A percentile compares a stretch with the other conserved stretches of the same genome.
These are phyloP conservation scores for Ceratotherium simum DNA, from an alignment of 2,113 vertebrate species.

Conservation along the genomic window DNA sequence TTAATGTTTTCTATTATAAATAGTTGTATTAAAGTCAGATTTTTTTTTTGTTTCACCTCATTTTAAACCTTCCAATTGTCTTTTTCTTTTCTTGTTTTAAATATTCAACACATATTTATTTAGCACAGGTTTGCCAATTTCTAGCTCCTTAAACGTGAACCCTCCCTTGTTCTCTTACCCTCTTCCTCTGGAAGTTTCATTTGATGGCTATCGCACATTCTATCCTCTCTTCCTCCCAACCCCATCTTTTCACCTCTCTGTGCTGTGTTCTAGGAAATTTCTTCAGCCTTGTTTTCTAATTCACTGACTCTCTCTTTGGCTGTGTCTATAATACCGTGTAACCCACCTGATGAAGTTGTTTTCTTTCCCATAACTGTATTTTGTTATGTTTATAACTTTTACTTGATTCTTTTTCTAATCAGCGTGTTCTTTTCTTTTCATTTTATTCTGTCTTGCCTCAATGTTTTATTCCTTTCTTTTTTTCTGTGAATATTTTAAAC, in stretches of 20 bases:
- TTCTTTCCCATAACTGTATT: neutral
- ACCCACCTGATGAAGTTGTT: neutral
- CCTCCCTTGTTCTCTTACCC: neutral
- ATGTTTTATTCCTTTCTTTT: neutral
- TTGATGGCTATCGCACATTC: neutral
- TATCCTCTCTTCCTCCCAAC: neutral
- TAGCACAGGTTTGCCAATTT: neutral
- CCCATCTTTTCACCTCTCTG: neutral
- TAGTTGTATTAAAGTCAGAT: neutral
- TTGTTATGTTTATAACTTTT: neutral
- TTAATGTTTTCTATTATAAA: neutral
- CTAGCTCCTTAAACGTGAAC: neutral
- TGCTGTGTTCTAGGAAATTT: neutral
- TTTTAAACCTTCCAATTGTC: neutral
- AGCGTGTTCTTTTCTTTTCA: neutral
- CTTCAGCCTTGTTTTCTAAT: neutral
- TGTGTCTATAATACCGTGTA: neutral
- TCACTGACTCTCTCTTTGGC: neutral
- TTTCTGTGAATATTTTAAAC: neutral
- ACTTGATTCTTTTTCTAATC: neutral
- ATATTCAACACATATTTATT: neutral
- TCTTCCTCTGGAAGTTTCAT: neutral
- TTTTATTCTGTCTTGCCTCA: neutral
- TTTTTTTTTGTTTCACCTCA: neutral
- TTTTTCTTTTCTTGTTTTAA: neutral